Conservation (phyloP, 1,140 invertebrate species). For the Lutraria rhynchaena region DNA sequence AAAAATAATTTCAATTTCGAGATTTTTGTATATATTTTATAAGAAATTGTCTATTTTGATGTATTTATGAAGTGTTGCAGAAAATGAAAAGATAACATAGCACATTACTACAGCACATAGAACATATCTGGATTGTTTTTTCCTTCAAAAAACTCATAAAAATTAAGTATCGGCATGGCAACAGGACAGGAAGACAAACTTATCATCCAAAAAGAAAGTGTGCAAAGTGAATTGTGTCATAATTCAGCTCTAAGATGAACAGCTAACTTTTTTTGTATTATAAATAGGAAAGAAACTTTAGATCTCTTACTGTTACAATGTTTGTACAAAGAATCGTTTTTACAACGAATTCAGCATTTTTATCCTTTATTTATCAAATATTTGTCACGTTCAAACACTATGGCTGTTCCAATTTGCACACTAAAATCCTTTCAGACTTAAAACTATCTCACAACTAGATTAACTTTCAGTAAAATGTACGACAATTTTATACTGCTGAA, state of each 20-base stretch:
- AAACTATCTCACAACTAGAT: too few relatives aligned
- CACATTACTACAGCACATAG: constrained; percentile 30
- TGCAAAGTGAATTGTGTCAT: background rate
- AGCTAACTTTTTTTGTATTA: background rate
- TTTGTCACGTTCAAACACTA: background rate
- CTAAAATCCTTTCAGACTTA: too few relatives aligned
- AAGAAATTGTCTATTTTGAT: too few relatives aligned
- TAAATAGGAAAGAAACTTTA: constrained; percentile 8
- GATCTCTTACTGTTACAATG: background rate
- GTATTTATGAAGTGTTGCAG: background rate
- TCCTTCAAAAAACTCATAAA: constrained; percentile 8
- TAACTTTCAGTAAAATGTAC: too few relatives aligned
- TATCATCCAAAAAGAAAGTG: constrained; percentile 8
- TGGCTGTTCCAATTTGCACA: too few relatives aligned
- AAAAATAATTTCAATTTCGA: too few relatives aligned
- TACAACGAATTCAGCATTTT: background rate
- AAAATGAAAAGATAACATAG: background rate
- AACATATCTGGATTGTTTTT: constrained; percentile 7
- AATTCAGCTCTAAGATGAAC: background rate
- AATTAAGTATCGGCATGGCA: constrained; percentile 16
- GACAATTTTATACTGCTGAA: too few relatives aligned
- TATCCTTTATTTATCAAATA: background rate
- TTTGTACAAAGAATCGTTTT: background rate
- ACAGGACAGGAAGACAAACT: constrained; percentile 26
- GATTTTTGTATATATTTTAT: background rate